Evolutionary conservation across 2,888 invertebrate genomes (phyloP).

Genomic region (Platypus cylindrus): DNA sequence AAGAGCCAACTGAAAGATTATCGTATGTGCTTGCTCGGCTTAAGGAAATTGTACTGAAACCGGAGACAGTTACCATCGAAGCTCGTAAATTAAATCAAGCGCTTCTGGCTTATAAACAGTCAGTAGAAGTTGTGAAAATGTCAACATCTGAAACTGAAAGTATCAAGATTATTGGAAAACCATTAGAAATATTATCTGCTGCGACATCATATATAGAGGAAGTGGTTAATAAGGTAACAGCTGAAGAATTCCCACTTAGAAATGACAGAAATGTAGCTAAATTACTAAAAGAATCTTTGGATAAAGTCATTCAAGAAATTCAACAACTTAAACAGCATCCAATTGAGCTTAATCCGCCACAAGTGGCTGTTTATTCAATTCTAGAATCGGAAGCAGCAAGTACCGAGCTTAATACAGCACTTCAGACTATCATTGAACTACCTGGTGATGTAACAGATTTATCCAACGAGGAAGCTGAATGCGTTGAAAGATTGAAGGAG

Average conservation of each 20-base stretch:
- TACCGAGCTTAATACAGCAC: conserved; percentile 6
- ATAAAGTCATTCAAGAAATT: conserved; percentile 11
- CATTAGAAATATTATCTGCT: conserved; percentile 3
- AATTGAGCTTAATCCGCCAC: conserved; percentile 5
- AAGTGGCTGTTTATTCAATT: conserved; percentile 16
- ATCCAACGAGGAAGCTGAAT: conserved; percentile 4
- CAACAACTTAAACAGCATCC: not conserved
- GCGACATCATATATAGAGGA: conserved; percentile 3
- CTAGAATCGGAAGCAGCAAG: conserved; percentile 15
- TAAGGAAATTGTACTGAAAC: conserved; percentile 12
- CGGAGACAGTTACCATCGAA: conserved; percentile 8
- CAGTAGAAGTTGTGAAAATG: conserved; percentile 4
- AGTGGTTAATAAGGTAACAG: not conserved
- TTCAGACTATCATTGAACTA: conserved; percentile 4
- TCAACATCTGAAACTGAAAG: conserved; percentile 6
- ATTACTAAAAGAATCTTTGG: conserved; percentile 5
- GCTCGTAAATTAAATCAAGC: conserved; percentile 11
- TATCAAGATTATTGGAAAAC: conserved; percentile 6
- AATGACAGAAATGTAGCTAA: conserved; percentile 8
- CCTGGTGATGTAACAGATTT: conserved; percentile 4
- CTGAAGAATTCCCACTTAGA: conserved; percentile 1
- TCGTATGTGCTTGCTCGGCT: conserved; percentile 15
- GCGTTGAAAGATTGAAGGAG: conserved; percentile 10
- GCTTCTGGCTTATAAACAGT: conserved; percentile 5
- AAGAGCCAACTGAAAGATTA: conserved; percentile 17